A percentile compares a stretch with the other conserved stretches of the same genome.
Evolutionary conservation across 1,140 invertebrate genomes (phyloP).

Genomic region (Atta cephalotes): DNA sequence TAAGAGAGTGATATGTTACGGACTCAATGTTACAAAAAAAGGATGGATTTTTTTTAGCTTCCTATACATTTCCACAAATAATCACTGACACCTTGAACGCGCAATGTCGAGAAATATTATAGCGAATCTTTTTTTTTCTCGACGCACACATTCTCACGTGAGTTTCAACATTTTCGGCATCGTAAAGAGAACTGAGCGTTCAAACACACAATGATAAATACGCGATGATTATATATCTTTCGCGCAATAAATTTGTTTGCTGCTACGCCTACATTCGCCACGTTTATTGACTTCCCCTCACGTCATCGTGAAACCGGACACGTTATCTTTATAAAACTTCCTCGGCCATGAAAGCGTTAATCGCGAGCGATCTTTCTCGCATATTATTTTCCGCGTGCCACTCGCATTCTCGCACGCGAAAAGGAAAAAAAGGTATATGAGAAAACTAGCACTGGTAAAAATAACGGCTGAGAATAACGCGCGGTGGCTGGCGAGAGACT

Average conservation of each 20-base stretch:
- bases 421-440: neutral
- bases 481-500: neutral
- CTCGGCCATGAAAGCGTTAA: constrained; percentile 58
- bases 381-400: constrained; percentile 58
- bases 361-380: constrained; percentile 52
- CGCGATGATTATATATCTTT: constrained; percentile 60
- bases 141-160: neutral
- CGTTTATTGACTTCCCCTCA: constrained; percentile 59
- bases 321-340: constrained; percentile 61
- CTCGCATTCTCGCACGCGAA: constrained; percentile 19
- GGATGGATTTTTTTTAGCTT: constrained; percentile 5
- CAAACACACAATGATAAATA: constrained; percentile 49
- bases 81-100: neutral
- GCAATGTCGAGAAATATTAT: constrained; percentile 4
- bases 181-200: constrained; percentile 14
- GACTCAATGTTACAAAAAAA: neutral
- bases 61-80: neutral
- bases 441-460: constrained; percentile 15
- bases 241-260: constrained; percentile 49
- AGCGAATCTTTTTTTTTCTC: neutral
- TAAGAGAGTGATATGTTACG: neutral
- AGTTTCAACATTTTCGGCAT: constrained; percentile 34
- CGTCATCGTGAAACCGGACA: constrained; percentile 61
- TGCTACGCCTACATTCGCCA: constrained; percentile 49
- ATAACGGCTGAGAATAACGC: constrained; percentile 6